Base-by-base conservation (phyloP, 2,888 invertebrate genomes). In the Clunio marinus region DNA sequence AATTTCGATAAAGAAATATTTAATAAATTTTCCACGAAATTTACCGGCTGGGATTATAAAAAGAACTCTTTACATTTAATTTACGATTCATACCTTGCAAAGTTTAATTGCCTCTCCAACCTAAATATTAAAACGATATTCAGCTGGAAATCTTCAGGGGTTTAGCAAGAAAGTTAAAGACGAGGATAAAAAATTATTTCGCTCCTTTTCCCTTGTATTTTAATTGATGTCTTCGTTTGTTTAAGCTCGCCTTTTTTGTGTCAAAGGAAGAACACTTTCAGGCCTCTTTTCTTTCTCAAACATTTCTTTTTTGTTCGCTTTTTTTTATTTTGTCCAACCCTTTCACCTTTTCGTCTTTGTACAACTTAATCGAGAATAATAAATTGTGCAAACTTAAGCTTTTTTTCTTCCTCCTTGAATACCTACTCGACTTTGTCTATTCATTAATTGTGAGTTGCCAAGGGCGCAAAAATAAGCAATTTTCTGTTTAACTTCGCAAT, bases 351-450 rank as follows among this genome's bases (percentile, higher is more conserved):
- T 1, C 51, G 22, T 35, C 32, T 41, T 63, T 27, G 41, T 24
- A 17, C 4, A 41, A 25, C 60, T 63, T 46, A 63, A 66, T 55
- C 66, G 46, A 55, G 51, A 51, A 55, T 55, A 66, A 66, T 66
- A 66, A 66, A 66, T 66, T 66, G 55, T 22, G 35, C 28, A 66
- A 66, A 66, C 66, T 20, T 32, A 25, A 20, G 17, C 35, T 25
- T 35, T 55, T 13, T 27, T 24, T 27, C 24, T 57, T n/a, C 57
- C 15, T 27, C 24, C 20, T 25, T n/a, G 57, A 10, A 10, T 32
- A 32, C 32, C 32, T 32, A 32, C 10, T n/a, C n/a, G n/a, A 10
- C 5, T 32, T 32, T 32, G 32, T 32, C 5, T 32, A 7, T 32
- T 7, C 10, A 32, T 32, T 32, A 7, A 32, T 32, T 4, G 32